Evolutionary conservation across 2,888 invertebrate species (phyloP).

Genomic region (Gordius sp.): DNA sequence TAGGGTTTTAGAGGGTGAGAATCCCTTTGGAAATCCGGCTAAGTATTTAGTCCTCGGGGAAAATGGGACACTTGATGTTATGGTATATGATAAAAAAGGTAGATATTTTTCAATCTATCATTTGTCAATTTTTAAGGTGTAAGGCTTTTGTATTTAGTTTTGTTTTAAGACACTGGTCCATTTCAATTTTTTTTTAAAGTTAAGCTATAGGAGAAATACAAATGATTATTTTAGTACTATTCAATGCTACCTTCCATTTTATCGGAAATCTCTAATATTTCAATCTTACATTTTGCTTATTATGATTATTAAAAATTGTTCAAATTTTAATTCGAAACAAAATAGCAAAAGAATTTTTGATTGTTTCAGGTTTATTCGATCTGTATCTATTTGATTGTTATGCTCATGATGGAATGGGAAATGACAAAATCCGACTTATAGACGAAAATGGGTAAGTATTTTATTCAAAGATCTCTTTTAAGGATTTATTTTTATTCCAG

Average conservation of each 20-base stretch:
- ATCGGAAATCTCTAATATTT: no score
- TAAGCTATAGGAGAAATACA: no score
- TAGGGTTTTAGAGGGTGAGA: slow-evolving; percentile 2
- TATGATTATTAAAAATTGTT: not conserved
- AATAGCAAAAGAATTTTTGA: not conserved
- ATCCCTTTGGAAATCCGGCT: slow-evolving; percentile 8
- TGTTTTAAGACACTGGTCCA: not conserved
- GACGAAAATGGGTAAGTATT: slow-evolving; percentile 10
- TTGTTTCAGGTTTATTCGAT: slow-evolving; percentile 12
- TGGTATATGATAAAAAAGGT: slow-evolving; percentile 16
- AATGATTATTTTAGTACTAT: no score
- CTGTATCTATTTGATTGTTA: slow-evolving; percentile 14
- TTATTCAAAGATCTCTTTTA: not conserved
- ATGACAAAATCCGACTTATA: not conserved
- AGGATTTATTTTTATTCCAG: not conserved
- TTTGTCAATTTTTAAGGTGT: not conserved
- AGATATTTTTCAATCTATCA: not conserved
- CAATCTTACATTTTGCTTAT: no score
- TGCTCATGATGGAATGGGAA: slow-evolving; percentile 15
- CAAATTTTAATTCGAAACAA: not conserved
- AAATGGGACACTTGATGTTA: slow-evolving; percentile 7
- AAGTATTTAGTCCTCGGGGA: slow-evolving; percentile 9
- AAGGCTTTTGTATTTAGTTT: not conserved
- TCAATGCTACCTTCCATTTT: no score
- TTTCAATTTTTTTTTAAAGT: not conserved